These are phyloP conservation scores for Cecidostiba fungosa DNA, from an alignment of 2,888 invertebrate species.

Conservation along the genomic window DNA sequence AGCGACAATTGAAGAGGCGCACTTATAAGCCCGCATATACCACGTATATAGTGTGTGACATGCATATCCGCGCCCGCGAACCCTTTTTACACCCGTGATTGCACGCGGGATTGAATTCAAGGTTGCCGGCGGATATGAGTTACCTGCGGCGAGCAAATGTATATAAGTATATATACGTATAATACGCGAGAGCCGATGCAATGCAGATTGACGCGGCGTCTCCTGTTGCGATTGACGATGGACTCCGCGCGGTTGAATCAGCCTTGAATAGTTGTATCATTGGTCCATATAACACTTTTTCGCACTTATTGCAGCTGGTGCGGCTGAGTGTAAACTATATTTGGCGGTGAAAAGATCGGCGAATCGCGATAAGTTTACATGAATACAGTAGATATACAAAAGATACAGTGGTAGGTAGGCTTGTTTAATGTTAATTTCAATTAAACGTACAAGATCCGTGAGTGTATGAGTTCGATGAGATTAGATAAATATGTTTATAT, in stretches of 20 bases:
- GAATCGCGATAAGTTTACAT: background rate
- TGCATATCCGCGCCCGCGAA: background rate
- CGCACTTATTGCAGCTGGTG: no score
- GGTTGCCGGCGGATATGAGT: slow-evolving; percentile 31
- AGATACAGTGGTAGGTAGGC: background rate
- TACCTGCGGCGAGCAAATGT: background rate
- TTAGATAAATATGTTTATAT: slow-evolving; percentile 15
- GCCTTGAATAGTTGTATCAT: background rate
- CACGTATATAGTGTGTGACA: background rate
- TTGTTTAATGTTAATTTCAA: background rate
- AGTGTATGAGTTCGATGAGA: background rate
- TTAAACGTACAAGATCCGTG: background rate
- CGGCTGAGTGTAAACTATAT: no score
- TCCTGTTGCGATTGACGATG: background rate
- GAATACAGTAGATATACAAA: background rate
- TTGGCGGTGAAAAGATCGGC: background rate
- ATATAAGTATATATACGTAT: background rate
- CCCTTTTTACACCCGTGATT: slow-evolving; percentile 9
- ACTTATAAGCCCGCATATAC: background rate
- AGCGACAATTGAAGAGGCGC: background rate
- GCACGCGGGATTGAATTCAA: slow-evolving; percentile 42
- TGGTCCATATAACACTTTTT: no score
- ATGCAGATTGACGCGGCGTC: background rate
- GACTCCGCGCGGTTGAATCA: background rate
- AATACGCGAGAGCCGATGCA: background rate